phyloP scores from a whole-genome alignment of 2,113 vertebrate genomes.

The Macquaria australasica region DNA sequence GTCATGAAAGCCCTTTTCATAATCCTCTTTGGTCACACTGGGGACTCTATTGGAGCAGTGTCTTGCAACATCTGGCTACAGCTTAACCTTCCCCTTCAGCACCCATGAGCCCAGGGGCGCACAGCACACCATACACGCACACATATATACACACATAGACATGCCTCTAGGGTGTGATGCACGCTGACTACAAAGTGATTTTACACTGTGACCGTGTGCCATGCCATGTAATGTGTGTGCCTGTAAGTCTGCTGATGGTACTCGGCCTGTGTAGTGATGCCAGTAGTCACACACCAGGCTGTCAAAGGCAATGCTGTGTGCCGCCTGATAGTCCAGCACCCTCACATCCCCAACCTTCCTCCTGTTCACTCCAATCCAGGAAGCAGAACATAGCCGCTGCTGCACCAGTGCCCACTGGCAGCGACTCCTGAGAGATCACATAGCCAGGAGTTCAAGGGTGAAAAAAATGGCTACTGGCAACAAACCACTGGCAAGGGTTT shows the following conservation, averaged over 20 bases:
- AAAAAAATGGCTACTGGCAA: constrained; percentile 37
- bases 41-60: constrained; percentile 69
- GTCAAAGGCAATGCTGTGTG: constrained; percentile 76
- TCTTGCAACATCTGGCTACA: constrained; percentile 78
- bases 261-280: constrained; percentile 81
- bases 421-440: constrained; percentile 55
- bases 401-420: constrained; percentile 62
- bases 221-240: constrained; percentile 68
- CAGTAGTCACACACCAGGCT: constrained; percentile 77
- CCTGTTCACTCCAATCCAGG: constrained; percentile 62
- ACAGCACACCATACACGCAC: constrained; percentile 35
- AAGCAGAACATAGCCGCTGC: constrained; percentile 58
- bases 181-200: constrained; percentile 81
- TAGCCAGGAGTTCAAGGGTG: constrained; percentile 65
- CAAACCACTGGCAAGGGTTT: background rate
- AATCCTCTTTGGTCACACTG: constrained; percentile 66
- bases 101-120: constrained; percentile 65
- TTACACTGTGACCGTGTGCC: constrained; percentile 76
- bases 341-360: constrained; percentile 47
- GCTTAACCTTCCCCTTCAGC: constrained; percentile 74
- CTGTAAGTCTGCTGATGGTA: constrained; percentile 69
- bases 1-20: constrained; percentile 66
- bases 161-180: constrained; percentile 64
- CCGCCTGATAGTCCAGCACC: constrained; percentile 75
- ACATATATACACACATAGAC: constrained; percentile 32